Percentiles rank a stretch among this genome's conserved stretches.
These are phyloP conservation scores for Maniola hyperantus DNA, from an alignment of 2,888 invertebrate genomes.

Conservation along the genomic window DNA sequence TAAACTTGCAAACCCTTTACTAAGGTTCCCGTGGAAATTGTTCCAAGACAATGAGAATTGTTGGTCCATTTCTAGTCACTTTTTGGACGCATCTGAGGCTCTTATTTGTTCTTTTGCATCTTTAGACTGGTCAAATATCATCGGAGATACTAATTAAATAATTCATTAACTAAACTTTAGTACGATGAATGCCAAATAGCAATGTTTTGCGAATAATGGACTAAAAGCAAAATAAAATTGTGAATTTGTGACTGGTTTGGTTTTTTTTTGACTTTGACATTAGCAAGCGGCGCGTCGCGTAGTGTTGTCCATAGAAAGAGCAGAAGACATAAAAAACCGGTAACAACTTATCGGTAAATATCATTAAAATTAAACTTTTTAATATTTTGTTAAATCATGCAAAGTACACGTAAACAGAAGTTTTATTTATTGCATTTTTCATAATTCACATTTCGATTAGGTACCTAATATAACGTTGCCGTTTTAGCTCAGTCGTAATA, in stretches of 20 bases:
- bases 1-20: conserved; percentile 84
- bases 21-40: conserved; percentile 87
- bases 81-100: conserved; percentile 44
- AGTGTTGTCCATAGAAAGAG: conserved; percentile 34
- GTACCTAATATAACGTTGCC: no score
- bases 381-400: no score
- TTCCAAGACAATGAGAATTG: conserved; percentile 89
- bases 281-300: conserved; percentile 46
- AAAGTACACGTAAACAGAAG: no score
- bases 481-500: no score
- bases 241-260: no score
- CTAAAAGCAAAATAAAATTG: conserved; percentile 37
- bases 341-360: no score
- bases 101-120: conserved; percentile 48
- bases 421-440: no score
- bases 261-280: conserved; percentile 40
- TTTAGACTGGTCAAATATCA: conserved; percentile 1
- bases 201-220: conserved; percentile 38
- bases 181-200: conserved; percentile 15
- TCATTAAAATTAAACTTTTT: no score
- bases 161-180: conserved; percentile 29
- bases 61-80: conserved; percentile 82
- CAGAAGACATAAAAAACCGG: no score
- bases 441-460: no score
- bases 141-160: background rate